Base-by-base conservation (phyloP, 2,888 invertebrate genomes). In the Drosophila rellima region DNA sequence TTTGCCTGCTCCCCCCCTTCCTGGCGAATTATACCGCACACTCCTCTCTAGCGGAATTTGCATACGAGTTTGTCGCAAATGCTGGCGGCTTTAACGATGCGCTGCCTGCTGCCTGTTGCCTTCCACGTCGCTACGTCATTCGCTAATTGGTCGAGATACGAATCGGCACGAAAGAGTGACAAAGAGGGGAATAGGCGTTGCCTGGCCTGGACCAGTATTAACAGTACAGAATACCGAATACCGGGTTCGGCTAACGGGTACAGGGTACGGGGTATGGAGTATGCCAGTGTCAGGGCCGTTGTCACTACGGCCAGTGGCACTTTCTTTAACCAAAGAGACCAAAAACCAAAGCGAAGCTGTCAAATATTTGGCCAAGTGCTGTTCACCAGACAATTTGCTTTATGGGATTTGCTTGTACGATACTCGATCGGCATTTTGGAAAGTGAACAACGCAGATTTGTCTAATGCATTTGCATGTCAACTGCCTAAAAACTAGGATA, bases 111-210 rank as follows among this genome's bases (percentile, higher is more conserved):
- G 42, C 33, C 17, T 56, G 61, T 55, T 42, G 64, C 45, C 68
- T 80, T 68, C 74, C 61, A 68, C 80, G 66, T 81, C 68, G 84
- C 84, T 80, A 80, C 89, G 83, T 84, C 87, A 84, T 81, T 83
- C 84, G 84, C 87, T 89, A 85, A 85, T 85, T 85, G 84, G 87
- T 89, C 67, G 61, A 66, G 89, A 85, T 85, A 78, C 63, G 69
- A 70, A 84, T 88, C 84, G 81, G 72, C 67, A 63, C 60, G 60
- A 70, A 70, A 75, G 70, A 66, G 65, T 70, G 69, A 54, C 69
- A 60, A 63, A 61, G 71, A 39, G 39, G 52, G 79, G 65, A 37
- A 72, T 68, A 75, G 88, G 84, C 81, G 88, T 87, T 84, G 71
- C 69, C 65, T 40, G 51, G 37, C 39, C 52, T 61, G 37, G 45